Conservation (phyloP, 1,140 invertebrate genomes). For the Tigriopus japonicus region DNA sequence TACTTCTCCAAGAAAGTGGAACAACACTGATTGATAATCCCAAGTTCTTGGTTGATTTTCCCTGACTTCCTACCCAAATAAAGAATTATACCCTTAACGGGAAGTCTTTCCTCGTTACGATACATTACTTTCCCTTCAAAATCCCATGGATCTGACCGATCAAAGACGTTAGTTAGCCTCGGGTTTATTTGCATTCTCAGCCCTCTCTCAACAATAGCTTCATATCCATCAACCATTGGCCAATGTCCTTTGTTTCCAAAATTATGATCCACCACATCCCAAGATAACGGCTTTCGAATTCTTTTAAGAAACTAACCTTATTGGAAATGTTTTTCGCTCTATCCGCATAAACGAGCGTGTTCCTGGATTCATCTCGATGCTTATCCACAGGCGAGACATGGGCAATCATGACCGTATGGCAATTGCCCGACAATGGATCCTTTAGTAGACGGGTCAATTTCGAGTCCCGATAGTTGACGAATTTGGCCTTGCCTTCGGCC, state of each 20-base stretch:
- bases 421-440: constrained; percentile 74
- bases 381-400: constrained; percentile 60
- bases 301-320: constrained; percentile 24
- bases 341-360: constrained; percentile 82
- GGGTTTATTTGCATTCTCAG: too few relatives aligned
- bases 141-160: too few relatives aligned
- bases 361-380: constrained; percentile 71
- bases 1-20: too few relatives aligned
- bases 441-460: constrained; percentile 59
- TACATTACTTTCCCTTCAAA: too few relatives aligned
- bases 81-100: too few relatives aligned
- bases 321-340: constrained; percentile 68
- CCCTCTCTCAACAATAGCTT: too few relatives aligned
- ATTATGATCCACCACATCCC: not conserved
- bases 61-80: too few relatives aligned
- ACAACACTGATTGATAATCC: too few relatives aligned
- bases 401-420: constrained; percentile 83
- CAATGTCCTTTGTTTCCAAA: not conserved
- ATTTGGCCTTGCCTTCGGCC: constrained; percentile 42
- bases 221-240: not conserved
- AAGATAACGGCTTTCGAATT: not conserved
- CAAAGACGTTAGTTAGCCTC: too few relatives aligned
- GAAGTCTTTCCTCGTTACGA: too few relatives aligned
- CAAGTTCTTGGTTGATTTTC: too few relatives aligned
- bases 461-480: constrained; percentile 86